Base-by-base conservation (phyloP, 2,113 vertebrate species). In the Pseudorasbora parva region DNA sequence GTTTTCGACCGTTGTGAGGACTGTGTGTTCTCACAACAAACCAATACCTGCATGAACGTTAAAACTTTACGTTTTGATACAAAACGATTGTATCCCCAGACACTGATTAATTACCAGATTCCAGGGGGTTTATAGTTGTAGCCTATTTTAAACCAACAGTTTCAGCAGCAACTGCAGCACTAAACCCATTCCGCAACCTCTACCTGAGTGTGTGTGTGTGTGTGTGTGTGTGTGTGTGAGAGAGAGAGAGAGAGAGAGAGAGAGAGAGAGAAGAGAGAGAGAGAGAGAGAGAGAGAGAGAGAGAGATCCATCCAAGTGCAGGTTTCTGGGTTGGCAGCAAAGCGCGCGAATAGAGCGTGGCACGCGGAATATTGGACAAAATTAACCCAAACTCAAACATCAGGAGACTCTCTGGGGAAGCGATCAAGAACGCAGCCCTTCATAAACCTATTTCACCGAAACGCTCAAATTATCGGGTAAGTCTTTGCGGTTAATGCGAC, bases 281-380 rank as follows among this genome's bases (percentile, higher is more conserved):
- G n/a, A n/a, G 21, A 80, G 19, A 78, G 14, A 60, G 51, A 45
- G 49, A 71, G 37, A 59, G 62, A 33, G 27, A 41, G 14, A 54
- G 72, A 66, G 19, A 76, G 59, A n/a, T n/a, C n/a, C n/a, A n/a
- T n/a, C n/a, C n/a, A 43, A 78, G 76, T 27, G 76, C 76, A 43
- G 56, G n/a, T 78, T 78, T 78, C 76, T 62, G 37, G 75, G 76
- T 62, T 78, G 56, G 56, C 41, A 78, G 56, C 37, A 60, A n/a
- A 60, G 76, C 76, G 76, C 56, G 37, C 37, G 76, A 17, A 62
- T 17, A 59, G 47, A 82, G n/a, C 62, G 49, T 49, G 57, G 66
- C 71, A 62, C 59, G n/a, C 75, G 74, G 82, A 78, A 77, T 83
- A 78, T 77, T 64, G 49, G 4, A 30, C 62, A 25, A 83, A 60